Base-by-base conservation (phyloP, 2,113 vertebrate genomes). In the Caranx melampygus region DNA sequence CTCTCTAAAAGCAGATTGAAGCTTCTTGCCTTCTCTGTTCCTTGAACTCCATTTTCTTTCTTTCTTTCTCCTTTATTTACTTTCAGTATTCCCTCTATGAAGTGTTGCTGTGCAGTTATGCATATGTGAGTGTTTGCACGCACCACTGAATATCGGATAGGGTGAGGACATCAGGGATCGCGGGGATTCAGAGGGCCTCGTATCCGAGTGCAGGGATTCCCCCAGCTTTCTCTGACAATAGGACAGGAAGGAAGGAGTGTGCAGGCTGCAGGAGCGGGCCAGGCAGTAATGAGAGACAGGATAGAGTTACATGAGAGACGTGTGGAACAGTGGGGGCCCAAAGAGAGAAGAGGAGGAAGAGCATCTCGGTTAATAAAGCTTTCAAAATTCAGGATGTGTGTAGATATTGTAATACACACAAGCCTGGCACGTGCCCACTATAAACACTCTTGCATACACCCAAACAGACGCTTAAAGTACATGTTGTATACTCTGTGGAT, bases 181-280 rank as follows among this genome's bases (percentile, higher is more conserved):
- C 45, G 73, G 75, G 80, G 78, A 78, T 82, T 82, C 69, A 76
- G 81, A 65, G 62, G 73, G 72, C 84, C 78, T 82, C 59, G 60
- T 69, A 83, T 92, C 88, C 66, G 87, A 88, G 86, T 72, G 79
- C 82, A 93, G 94, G 94, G 93, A 94, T 92, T 93, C 92, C 93
- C 94, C 91, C 70, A 52, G 57, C 76, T 72, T 72, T 73, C 63
- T 82, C 47, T 87, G 88, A 95, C 93, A 95, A 95, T 94, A 67
- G 91, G 81, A 57, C 63, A 92, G 93, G 93, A 95, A 95, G 94
- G 94, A 95, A 93, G 74, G 77, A 87, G 74, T 75, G 66, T 84
- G 84, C 87, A 79, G 76, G 87, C 88, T 80, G 69, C 67, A 37
- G 84, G 76, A 70, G 59, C 26, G 20, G 61, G 75, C 79, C 75